phyloP scores from a whole-genome alignment of 1,140 invertebrate species.

The Luehdorfia chinensis region DNA sequence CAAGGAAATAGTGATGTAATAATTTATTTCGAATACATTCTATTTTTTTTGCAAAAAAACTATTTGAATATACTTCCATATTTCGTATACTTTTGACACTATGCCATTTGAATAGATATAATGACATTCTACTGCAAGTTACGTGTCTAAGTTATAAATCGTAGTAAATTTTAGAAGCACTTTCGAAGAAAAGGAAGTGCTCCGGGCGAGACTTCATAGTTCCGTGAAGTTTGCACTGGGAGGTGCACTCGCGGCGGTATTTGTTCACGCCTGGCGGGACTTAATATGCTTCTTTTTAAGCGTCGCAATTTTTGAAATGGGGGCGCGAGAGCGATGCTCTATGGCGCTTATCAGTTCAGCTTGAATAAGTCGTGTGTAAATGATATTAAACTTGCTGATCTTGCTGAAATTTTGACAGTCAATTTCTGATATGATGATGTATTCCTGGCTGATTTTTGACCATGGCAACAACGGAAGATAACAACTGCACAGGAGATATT shows the following conservation, averaged over 20 bases:
- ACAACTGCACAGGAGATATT: too few species aligned
- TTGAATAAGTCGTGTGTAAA: neutral
- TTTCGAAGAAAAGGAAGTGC: slow-evolving; percentile 14
- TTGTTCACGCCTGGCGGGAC: neutral
- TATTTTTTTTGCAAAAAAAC: neutral
- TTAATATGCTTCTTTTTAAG: slow-evolving; percentile 6
- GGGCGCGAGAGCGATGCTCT: slow-evolving; percentile 1
- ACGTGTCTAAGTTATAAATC: slow-evolving; percentile 14
- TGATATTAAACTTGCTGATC: neutral
- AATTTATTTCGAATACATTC: neutral
- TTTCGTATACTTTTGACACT: neutral
- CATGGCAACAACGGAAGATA: too few species aligned
- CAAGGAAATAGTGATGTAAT: too few species aligned
- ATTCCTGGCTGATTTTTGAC: too few species aligned
- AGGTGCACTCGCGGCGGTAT: neutral
- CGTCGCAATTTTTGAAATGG: slow-evolving; percentile 8
- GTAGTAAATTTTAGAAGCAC: slow-evolving; percentile 16
- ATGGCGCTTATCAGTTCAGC: neutral
- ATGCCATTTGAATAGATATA: neutral
- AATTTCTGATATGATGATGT: too few species aligned
- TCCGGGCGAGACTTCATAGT: slow-evolving; percentile 7
- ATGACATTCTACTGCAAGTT: neutral
- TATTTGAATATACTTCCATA: neutral
- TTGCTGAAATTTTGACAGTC: neutral
- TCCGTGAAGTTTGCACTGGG: neutral